Evolutionary conservation across 2,888 invertebrate species (phyloP).

Genomic region (Lepidochitona cinerea): DNA sequence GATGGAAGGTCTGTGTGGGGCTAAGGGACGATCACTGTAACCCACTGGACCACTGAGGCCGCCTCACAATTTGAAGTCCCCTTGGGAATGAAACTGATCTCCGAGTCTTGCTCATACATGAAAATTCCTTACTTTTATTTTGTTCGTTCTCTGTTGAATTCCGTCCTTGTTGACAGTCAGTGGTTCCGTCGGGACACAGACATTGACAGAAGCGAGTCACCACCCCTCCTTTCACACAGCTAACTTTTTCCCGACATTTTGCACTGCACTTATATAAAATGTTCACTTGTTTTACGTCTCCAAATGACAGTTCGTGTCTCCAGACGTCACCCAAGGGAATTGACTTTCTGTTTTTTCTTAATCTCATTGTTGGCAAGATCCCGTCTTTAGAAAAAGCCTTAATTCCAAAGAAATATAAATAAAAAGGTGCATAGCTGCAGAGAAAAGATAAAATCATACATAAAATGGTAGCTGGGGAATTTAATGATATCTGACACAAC

Average conservation of each 20-base stretch:
- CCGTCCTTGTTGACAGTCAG: constrained; percentile 39
- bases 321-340: constrained; percentile 53
- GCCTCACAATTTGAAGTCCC: too few species aligned
- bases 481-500: too few species aligned
- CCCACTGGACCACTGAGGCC: too few species aligned
- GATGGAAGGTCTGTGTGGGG: too few species aligned
- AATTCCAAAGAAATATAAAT: not conserved
- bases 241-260: constrained; percentile 42
- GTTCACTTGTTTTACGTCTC: constrained; percentile 59
- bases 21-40: too few species aligned
- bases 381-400: constrained; percentile 62
- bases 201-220: constrained; percentile 61
- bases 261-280: constrained; percentile 58
- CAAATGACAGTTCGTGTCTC: constrained; percentile 55
- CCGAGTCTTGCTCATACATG: too few species aligned
- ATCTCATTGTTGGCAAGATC: constrained; percentile 49
- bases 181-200: constrained; percentile 56
- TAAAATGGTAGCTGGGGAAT: too few species aligned
- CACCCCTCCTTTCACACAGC: constrained; percentile 43
- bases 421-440: not conserved
- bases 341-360: constrained; percentile 31
- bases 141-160: too few species aligned
- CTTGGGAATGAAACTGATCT: too few species aligned
- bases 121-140: too few species aligned
- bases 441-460: too few species aligned